Percentiles rank a stretch among this genome's conserved stretches.
Evolutionary conservation across 2,888 invertebrate genomes (phyloP).

Genomic region (Empis stercorea): DNA sequence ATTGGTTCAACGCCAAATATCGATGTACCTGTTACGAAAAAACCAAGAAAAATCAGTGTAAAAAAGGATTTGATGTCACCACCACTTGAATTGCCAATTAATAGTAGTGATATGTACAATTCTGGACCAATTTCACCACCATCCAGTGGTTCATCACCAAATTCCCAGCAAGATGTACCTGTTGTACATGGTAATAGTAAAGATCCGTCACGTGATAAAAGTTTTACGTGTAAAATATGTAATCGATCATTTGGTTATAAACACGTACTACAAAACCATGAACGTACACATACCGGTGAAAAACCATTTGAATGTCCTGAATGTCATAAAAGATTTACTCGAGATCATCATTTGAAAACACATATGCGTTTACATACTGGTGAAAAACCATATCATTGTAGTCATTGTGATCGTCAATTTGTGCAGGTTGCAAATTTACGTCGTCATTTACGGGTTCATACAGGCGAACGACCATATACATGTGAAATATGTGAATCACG

Average conservation of each 20-base stretch:
- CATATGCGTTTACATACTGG: slow-evolving; percentile 88
- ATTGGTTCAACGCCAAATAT: slow-evolving; percentile 15
- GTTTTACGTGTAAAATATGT: slow-evolving; percentile 80
- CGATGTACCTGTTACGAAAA: slow-evolving; percentile 23
- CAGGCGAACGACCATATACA: slow-evolving; percentile 80
- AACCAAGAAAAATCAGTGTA: slow-evolving; percentile 27
- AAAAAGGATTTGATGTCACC: slow-evolving; percentile 31
- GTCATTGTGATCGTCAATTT: slow-evolving; percentile 82
- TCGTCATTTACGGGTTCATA: slow-evolving; percentile 79
- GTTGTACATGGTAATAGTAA: slow-evolving; percentile 22
- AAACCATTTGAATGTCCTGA: slow-evolving; percentile 87
- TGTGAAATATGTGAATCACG: slow-evolving; percentile 75
- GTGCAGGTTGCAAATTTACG: slow-evolving; percentile 87
- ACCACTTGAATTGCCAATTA: slow-evolving; percentile 27
- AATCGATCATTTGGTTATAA: slow-evolving; percentile 85
- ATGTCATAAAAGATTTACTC: slow-evolving; percentile 83
- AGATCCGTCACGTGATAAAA: slow-evolving; percentile 57
- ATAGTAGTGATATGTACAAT: slow-evolving; percentile 9
- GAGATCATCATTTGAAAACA: slow-evolving; percentile 87
- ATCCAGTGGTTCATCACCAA: slow-evolving; percentile 44
- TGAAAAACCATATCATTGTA: slow-evolving; percentile 85
- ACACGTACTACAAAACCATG: slow-evolving; percentile 88
- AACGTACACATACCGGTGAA: slow-evolving; percentile 87
- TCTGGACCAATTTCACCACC: slow-evolving; percentile 40
- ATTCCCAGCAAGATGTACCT: slow-evolving; percentile 18